phyloP scores from a whole-genome alignment of 2,888 invertebrate genomes.

The Caenorhabditis auriculariae region DNA sequence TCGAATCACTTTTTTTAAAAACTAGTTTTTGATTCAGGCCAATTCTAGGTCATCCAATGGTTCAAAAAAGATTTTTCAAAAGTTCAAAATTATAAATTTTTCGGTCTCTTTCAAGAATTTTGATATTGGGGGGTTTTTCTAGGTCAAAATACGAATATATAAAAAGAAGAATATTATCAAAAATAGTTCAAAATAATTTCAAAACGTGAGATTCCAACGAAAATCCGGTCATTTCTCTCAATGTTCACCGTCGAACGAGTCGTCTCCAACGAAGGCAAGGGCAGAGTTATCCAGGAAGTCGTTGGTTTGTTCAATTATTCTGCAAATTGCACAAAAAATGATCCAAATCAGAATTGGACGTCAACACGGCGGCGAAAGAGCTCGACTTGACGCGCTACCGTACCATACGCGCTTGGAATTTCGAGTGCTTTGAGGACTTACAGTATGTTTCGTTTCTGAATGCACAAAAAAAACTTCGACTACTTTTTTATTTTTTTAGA shows the following conservation, averaged over 20 bases:
- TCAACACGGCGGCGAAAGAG: conserved; percentile 7
- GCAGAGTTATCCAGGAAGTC: conserved; percentile 25
- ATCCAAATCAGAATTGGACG: neutral
- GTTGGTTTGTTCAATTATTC: conserved; percentile 8
- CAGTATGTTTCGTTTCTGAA: too few species aligned
- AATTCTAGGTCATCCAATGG: too few species aligned
- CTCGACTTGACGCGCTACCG: conserved; percentile 25
- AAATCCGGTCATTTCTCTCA: neutral
- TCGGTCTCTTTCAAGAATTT: too few species aligned
- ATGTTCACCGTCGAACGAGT: conserved; percentile 23
- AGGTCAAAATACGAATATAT: too few species aligned
- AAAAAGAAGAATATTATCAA: too few species aligned
- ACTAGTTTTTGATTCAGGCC: too few species aligned
- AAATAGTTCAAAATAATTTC: neutral
- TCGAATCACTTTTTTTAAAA: too few species aligned
- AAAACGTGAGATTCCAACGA: neutral
- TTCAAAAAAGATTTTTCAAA: too few species aligned
- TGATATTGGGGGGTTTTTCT: too few species aligned
- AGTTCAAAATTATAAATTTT: too few species aligned
- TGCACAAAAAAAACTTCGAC: too few species aligned
- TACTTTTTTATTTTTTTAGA: too few species aligned
- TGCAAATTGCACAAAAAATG: neutral
- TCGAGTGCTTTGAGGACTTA: conserved; percentile 12
- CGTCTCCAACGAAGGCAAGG: conserved; percentile 25
- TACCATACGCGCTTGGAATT: conserved; percentile 10